These are phyloP conservation scores for Zophobas atratus DNA, from an alignment of 1,140 invertebrate genomes.

Conservation along the genomic window DNA sequence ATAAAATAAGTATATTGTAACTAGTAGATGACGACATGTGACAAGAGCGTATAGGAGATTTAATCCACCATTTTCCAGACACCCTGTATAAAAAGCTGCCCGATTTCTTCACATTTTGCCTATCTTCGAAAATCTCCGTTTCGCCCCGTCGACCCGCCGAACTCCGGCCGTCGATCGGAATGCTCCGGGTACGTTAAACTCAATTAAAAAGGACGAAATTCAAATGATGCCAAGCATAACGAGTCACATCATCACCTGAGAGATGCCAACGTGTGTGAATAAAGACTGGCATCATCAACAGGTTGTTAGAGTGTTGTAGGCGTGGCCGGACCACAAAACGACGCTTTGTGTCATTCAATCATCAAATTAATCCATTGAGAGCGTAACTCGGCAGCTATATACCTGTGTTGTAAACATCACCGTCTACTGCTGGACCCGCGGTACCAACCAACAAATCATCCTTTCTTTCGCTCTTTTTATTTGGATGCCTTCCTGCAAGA, in stretches of 20 bases:
- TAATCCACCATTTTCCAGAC: too few species aligned
- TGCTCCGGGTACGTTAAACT: conserved; percentile 38
- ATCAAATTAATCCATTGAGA: conserved; percentile 61
- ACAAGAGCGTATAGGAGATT: too few species aligned
- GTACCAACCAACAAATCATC: neutral
- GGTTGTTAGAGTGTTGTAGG: conserved; percentile 57
- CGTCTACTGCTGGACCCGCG: conserved; percentile 4
- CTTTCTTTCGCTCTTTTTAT: neutral
- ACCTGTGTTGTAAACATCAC: conserved; percentile 29
- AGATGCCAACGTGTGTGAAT: conserved; percentile 50
- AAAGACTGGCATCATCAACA: conserved; percentile 59
- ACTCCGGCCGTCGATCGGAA: conserved; percentile 6
- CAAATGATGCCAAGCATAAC: conserved; percentile 30
- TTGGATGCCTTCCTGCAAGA: neutral
- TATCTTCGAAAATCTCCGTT: neutral
- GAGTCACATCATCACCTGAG: conserved; percentile 44
- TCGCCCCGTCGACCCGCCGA: neutral
- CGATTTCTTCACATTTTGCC: too few species aligned
- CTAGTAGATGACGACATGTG: too few species aligned
- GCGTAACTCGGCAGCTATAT: conserved; percentile 50
- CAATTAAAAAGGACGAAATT: conserved; percentile 42
- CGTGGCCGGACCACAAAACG: conserved; percentile 57
- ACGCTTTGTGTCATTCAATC: conserved; percentile 62
- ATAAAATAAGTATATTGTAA: too few species aligned
- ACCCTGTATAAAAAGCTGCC: too few species aligned